These are phyloP conservation scores for Huso huso DNA, from an alignment of 2,797 vertebrate species.

Conservation along the genomic window DNA sequence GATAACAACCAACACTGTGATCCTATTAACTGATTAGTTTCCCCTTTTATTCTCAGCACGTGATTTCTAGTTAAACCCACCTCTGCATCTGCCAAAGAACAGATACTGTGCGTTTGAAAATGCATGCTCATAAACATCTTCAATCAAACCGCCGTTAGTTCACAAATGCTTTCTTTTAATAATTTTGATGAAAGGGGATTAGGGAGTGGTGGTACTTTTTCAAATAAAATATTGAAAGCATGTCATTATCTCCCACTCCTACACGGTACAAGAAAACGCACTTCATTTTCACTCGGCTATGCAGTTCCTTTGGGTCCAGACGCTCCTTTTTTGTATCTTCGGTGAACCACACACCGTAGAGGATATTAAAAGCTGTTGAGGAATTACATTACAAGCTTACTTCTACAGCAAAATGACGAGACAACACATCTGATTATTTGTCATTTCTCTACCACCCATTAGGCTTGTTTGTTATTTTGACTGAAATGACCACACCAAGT, in stretches of 20 bases:
- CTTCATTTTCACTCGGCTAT: background rate
- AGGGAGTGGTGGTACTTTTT: background rate
- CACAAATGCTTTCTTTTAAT: background rate
- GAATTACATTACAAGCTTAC: background rate
- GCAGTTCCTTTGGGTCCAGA: background rate
- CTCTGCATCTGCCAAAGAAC: background rate
- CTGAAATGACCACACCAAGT: background rate
- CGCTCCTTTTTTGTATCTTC: background rate
- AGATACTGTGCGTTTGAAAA: background rate
- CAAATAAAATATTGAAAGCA: background rate
- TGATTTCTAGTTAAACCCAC: background rate
- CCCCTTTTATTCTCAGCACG: background rate
- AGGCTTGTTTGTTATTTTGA: background rate
- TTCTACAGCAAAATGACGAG: background rate
- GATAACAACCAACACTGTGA: background rate
- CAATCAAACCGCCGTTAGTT: background rate
- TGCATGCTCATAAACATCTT: background rate
- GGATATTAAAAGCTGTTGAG: background rate
- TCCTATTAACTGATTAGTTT: conserved; percentile 2
- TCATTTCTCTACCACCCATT: no score
- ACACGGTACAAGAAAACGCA: background rate
- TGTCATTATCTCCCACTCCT: background rate
- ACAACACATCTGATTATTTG: background rate
- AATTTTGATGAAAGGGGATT: background rate
- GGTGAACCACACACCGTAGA: background rate